Conservation (phyloP, 1,140 invertebrate species). For the Sycobia sp. region DNA sequence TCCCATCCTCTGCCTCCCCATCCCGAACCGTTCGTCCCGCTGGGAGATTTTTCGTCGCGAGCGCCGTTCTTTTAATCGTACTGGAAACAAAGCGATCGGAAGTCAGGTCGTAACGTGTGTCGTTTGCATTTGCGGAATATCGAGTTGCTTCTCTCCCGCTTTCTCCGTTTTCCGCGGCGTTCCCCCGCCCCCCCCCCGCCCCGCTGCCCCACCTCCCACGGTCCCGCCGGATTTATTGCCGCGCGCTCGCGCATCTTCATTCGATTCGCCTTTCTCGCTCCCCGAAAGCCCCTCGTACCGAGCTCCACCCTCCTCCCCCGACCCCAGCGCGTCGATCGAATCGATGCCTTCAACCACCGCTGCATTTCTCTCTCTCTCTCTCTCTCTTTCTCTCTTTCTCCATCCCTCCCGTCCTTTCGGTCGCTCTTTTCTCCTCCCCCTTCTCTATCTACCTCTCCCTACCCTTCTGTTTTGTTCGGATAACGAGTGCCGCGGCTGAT, state of each 20-base stretch:
- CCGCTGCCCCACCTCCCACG: not conserved
- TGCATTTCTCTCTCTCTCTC: no score
- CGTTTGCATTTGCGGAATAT: constrained; percentile 28
- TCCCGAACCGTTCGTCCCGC: not conserved
- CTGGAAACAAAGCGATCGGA: constrained; percentile 9
- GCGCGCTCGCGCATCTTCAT: constrained; percentile 28
- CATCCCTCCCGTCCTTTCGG: not conserved
- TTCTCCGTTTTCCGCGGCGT: not conserved
- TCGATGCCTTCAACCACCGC: constrained; percentile 1
- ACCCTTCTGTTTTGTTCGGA: not conserved
- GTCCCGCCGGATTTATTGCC: constrained; percentile 18
- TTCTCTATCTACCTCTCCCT: not conserved
- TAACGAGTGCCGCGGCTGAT: constrained; percentile 21
- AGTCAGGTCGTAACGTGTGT: constrained; percentile 7
- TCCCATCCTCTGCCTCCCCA: no score
- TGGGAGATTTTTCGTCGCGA: constrained; percentile 16
- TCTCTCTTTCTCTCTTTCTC: no score
- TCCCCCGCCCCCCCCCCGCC: no score
- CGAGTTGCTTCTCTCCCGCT: not conserved
- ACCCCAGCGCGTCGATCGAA: not conserved
- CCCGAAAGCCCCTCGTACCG: no score
- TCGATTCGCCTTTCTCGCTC: no score
- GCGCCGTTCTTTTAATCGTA: constrained; percentile 8
- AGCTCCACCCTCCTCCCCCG: not conserved
- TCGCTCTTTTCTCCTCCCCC: not conserved